phyloP scores from a whole-genome alignment of 2,113 vertebrate species.

The Grallaria varia region DNA sequence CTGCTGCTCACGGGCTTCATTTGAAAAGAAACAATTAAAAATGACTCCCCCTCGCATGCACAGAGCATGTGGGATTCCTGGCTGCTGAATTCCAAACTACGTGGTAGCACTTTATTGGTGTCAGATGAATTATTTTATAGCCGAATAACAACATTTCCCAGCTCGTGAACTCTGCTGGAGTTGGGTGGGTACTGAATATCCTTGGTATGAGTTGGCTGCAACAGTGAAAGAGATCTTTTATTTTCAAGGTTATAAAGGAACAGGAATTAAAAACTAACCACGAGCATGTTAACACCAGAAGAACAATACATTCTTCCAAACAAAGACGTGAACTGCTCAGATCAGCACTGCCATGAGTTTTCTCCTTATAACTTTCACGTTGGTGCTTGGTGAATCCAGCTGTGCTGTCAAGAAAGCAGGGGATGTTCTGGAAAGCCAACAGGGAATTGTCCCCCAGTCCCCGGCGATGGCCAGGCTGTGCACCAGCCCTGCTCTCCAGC shows the following conservation, averaged over 20 bases:
- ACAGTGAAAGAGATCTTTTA: constrained; percentile 8
- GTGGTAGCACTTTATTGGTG: background rate
- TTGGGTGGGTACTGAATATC: background rate
- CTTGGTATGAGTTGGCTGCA: constrained; percentile 15
- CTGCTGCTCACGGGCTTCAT: background rate
- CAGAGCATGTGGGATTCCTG: background rate
- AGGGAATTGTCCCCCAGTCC: background rate
- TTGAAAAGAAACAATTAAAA: background rate
- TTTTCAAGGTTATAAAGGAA: constrained; percentile 21
- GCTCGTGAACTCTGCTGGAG: background rate
- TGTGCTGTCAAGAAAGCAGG: background rate
- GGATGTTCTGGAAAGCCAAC: background rate
- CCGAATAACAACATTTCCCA: background rate
- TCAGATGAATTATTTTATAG: background rate
- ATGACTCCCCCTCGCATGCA: background rate
- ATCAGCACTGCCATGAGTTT: background rate
- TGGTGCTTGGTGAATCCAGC: background rate
- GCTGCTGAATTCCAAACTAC: background rate
- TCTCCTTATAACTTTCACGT: background rate
- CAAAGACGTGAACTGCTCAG: accelerated
- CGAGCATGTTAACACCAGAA: accelerated
- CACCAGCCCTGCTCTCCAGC: background rate
- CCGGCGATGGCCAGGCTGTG: background rate
- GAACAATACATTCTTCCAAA: background rate
- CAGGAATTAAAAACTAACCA: background rate